These are phyloP conservation scores for Callospermophilus lateralis DNA, from an alignment of 2,113 vertebrate genomes.

Conservation along the genomic window DNA sequence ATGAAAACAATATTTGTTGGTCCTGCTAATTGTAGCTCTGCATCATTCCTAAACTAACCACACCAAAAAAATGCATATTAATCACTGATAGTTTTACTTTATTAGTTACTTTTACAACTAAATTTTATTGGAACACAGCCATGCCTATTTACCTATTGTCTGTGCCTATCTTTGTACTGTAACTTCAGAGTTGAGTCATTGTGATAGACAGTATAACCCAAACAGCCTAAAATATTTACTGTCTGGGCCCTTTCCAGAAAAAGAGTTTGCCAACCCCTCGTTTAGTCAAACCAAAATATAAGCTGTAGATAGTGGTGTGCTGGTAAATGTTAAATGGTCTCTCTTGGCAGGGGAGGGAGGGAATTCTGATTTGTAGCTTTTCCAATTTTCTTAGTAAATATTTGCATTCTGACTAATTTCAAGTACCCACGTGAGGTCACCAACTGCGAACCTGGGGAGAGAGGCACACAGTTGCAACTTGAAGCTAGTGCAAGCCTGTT, in stretches of 20 bases:
- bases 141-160: background rate
- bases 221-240: conserved; percentile 11
- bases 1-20: background rate
- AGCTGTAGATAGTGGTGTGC: background rate
- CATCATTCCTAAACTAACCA: background rate
- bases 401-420: background rate
- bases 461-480: background rate
- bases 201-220: background rate
- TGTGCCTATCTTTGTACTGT: background rate
- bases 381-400: background rate
- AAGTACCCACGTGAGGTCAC: background rate
- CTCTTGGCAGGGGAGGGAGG: background rate
- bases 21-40: background rate
- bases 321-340: background rate
- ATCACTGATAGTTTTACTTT: background rate
- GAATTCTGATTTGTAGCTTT: background rate
- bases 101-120: background rate
- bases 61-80: background rate
- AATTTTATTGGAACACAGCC: background rate
- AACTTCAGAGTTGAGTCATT: background rate
- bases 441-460: background rate
- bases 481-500: background rate
- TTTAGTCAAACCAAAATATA: background rate
- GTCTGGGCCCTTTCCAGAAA: background rate
- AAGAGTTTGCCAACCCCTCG: background rate